Evolutionary conservation across 2,113 vertebrate genomes (phyloP).

Genomic region (Turdus rufiventris): DNA sequence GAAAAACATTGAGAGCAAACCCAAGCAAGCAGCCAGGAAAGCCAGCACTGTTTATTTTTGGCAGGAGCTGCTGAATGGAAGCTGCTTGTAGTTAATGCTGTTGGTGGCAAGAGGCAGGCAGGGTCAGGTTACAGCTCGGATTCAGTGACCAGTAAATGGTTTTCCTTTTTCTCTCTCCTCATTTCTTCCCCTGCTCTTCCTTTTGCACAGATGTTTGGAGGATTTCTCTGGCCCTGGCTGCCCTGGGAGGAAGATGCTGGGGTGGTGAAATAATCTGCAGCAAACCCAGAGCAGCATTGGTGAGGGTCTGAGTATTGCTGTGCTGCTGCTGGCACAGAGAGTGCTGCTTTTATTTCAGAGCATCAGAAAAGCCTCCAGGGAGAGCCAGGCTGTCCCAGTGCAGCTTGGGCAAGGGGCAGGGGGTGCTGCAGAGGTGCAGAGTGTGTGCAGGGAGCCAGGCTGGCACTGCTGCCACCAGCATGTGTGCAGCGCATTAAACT

Average conservation of each 20-base stretch:
- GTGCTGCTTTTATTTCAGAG: neutral
- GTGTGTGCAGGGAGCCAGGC: neutral
- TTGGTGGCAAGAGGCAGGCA: constrained; percentile 23
- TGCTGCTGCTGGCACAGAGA: neutral
- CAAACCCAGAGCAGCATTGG: fast-evolving
- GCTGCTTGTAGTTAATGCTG: constrained; percentile 63
- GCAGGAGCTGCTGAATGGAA: constrained; percentile 64
- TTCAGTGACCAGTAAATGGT: constrained; percentile 19
- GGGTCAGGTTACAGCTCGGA: constrained; percentile 58
- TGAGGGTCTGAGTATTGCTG: fast-evolving
- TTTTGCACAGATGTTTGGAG: neutral
- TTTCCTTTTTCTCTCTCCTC: neutral
- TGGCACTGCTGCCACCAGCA: neutral
- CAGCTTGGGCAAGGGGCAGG: neutral
- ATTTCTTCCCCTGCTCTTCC: neutral
- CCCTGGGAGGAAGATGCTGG: neutral
- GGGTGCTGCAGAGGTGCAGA: neutral
- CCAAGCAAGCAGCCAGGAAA: constrained; percentile 49
- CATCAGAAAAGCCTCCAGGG: neutral
- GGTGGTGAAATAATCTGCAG: neutral
- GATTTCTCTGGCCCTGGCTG: neutral
- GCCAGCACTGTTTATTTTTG: constrained; percentile 61
- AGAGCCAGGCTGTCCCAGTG: neutral
- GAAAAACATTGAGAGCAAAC: constrained; percentile 27
- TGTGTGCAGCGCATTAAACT: neutral